A percentile compares a stretch with the other conserved stretches of the same genome.
Evolutionary conservation across 2,888 invertebrate genomes (phyloP).

Genomic region (Apodemia mormo): DNA sequence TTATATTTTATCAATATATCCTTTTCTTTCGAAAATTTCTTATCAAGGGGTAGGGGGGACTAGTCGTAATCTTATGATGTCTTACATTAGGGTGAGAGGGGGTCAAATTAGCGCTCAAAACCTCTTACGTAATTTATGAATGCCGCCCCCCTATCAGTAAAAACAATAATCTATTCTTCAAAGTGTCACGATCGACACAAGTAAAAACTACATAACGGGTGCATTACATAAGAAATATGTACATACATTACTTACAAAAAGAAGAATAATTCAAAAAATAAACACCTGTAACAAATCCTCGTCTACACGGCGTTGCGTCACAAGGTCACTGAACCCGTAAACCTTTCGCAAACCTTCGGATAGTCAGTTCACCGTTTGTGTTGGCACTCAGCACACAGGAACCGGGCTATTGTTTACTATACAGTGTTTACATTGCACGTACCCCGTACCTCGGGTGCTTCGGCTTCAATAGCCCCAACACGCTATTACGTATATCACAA

Average conservation of each 20-base stretch:
- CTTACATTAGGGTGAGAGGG: too few species aligned
- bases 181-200: too few species aligned
- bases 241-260: neutral
- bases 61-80: too few species aligned
- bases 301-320: constrained; percentile 33
- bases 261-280: constrained; percentile 25
- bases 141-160: too few species aligned
- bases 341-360: constrained; percentile 45
- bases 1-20: too few species aligned
- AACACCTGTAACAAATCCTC: constrained; percentile 37
- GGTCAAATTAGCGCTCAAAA: too few species aligned
- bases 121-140: too few species aligned
- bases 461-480: neutral
- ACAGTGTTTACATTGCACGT: constrained; percentile 52
- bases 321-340: constrained; percentile 55
- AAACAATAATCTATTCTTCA: too few species aligned
- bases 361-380: constrained; percentile 27
- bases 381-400: constrained; percentile 46
- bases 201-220: too few species aligned
- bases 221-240: neutral
- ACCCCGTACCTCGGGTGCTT: constrained; percentile 45
- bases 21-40: too few species aligned
- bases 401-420: constrained; percentile 54
- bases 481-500: neutral
- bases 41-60: too few species aligned